Evolutionary conservation across 2,797 vertebrate species (phyloP).

Genomic region (Lycodopsis pacificus): DNA sequence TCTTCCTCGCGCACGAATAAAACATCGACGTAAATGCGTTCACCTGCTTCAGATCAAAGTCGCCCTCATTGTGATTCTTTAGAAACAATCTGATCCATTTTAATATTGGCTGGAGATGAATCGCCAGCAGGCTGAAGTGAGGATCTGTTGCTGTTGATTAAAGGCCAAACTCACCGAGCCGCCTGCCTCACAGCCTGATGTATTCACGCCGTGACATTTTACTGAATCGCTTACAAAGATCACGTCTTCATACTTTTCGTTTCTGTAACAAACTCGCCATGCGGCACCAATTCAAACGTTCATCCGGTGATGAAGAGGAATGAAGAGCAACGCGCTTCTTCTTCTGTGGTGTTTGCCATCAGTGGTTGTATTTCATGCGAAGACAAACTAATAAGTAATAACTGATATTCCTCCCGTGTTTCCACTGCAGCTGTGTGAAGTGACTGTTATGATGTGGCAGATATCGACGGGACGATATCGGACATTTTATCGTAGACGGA

Average conservation of each 20-base stretch:
- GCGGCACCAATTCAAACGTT: too few species aligned
- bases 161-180: conserved; percentile 30
- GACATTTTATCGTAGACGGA: too few species aligned
- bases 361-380: neutral
- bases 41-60: neutral
- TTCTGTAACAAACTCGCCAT: too few species aligned
- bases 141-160: conserved; percentile 26
- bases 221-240: neutral
- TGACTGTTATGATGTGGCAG: too few species aligned
- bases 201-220: conserved; percentile 51
- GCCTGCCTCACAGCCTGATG: conserved; percentile 8
- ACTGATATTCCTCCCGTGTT: neutral
- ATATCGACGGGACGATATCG: too few species aligned
- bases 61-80: neutral
- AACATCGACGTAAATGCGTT: neutral
- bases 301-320: neutral
- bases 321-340: neutral
- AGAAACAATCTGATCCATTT: neutral
- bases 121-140: neutral
- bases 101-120: neutral
- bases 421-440: too few species aligned
- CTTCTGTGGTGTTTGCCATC: too few species aligned
- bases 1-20: neutral
- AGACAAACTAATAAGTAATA: neutral
- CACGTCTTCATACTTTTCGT: neutral